Conservation (phyloP, 1,140 invertebrate species). For the Wiebesia pumilae region DNA sequence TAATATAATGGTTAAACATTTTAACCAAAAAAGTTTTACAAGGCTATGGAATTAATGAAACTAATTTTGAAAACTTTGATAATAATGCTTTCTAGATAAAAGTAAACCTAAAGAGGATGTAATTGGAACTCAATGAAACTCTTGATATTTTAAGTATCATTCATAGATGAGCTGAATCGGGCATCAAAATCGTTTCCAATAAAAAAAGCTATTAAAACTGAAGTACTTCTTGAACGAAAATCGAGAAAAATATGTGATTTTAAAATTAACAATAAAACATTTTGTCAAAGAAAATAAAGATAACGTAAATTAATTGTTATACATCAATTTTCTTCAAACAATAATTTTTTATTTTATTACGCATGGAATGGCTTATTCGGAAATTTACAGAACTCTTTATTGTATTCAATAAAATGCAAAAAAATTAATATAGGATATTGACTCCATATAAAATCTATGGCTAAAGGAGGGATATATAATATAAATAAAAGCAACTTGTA, state of each 20-base stretch:
- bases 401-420: too few relatives aligned
- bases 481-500: neutral
- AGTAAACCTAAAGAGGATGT: neutral
- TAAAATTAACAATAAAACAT: neutral
- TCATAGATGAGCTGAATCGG: neutral
- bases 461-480: neutral
- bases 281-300: neutral
- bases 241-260: neutral
- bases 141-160: neutral
- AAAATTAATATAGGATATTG: neutral
- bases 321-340: neutral
- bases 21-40: neutral
- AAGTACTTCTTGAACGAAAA: neutral
- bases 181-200: neutral
- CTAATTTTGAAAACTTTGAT: neutral
- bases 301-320: neutral
- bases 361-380: too few relatives aligned
- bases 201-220: neutral
- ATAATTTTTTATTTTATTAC: too few relatives aligned
- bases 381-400: too few relatives aligned
- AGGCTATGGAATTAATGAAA: neutral
- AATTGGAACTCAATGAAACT: neutral
- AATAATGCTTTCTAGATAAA: neutral
- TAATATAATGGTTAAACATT: too few relatives aligned
- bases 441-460: neutral